Conservation (phyloP, 2,113 vertebrate genomes). For the Sciurus niger region DNA sequence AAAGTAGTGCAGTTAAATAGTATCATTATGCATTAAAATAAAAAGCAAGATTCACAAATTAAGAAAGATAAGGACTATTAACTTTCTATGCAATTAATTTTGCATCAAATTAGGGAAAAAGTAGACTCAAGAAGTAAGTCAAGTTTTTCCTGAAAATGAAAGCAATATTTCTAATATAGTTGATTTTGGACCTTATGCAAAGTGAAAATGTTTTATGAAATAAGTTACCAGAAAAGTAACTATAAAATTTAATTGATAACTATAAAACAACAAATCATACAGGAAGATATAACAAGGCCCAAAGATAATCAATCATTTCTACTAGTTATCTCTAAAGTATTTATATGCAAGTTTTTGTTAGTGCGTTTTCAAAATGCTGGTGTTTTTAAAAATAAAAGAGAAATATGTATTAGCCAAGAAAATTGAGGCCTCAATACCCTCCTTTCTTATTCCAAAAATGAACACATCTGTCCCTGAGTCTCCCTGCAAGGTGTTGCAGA, state of each 20-base stretch:
- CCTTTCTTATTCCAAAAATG: neutral
- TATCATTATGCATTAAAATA: neutral
- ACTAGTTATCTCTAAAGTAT: neutral
- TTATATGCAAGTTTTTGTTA: neutral
- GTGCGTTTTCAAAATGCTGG: neutral
- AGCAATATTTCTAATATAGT: neutral
- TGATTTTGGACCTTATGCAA: neutral
- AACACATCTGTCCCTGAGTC: neutral
- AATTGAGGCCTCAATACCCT: neutral
- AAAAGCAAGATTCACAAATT: neutral
- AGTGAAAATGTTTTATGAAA: neutral
- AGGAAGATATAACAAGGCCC: neutral
- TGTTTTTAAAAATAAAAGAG: neutral
- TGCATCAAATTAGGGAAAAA: neutral
- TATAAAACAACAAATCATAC: neutral
- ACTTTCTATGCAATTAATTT: neutral
- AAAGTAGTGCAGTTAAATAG: neutral
- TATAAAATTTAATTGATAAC: neutral
- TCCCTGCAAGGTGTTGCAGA: neutral
- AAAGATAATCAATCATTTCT: neutral
- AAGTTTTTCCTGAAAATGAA: slow-evolving; percentile 8
- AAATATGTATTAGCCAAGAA: neutral
- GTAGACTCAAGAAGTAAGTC: neutral
- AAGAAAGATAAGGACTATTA: neutral
- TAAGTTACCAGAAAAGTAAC: neutral